These are phyloP conservation scores for Cephalotes varians DNA, from an alignment of 2,888 invertebrate genomes.

Conservation along the genomic window DNA sequence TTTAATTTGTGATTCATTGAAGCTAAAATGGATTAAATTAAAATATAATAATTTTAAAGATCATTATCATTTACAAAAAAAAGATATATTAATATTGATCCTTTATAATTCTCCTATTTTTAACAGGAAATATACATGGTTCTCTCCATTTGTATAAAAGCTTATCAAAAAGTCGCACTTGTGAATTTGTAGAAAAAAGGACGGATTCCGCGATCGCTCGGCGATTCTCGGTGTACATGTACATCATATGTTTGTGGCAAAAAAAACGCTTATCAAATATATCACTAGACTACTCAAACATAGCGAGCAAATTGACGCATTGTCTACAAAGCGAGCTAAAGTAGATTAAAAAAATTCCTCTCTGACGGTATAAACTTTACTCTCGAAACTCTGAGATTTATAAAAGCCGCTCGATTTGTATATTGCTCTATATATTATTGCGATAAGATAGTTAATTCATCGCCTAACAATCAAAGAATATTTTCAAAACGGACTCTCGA, in stretches of 20 bases:
- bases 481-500: not conserved
- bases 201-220: conserved; percentile 7
- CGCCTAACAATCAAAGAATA: not conserved
- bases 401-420: conserved; percentile 10
- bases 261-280: conserved; percentile 39
- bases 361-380: conserved; percentile 2
- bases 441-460: conserved; percentile 21
- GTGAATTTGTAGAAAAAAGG: conserved; percentile 40
- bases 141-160: conserved; percentile 50
- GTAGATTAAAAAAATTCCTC: conserved; percentile 38
- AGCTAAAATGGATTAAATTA: conserved; percentile 14
- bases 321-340: conserved; percentile 34
- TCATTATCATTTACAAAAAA: not conserved
- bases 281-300: conserved; percentile 35
- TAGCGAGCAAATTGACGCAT: conserved; percentile 33
- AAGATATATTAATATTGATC: conserved; percentile 23
- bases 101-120: not conserved
- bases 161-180: conserved; percentile 58
- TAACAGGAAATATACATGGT: conserved; percentile 1
- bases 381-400: conserved; percentile 36
- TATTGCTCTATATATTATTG: not conserved
- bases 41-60: conserved; percentile 9
- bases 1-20: not conserved
- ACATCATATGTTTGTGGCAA: conserved; percentile 15
- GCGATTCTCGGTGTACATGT: not conserved